Evolutionary conservation across 2,888 invertebrate genomes (phyloP), one percentile per base, ranked within the genome.

Genomic region (Phalangium opilio): DNA sequence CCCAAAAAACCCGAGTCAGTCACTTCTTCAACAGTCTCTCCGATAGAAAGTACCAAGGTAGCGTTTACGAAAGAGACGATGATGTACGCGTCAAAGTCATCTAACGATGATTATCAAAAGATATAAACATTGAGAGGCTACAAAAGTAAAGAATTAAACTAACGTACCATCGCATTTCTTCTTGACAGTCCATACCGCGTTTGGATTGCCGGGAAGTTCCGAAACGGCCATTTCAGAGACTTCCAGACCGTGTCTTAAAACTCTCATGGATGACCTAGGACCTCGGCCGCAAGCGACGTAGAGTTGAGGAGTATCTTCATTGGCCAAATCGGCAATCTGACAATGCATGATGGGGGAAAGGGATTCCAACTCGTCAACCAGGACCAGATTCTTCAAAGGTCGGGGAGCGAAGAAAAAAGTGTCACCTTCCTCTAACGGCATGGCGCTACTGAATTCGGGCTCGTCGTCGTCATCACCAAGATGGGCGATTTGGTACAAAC

Each of bases 21-120:
- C 19, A 98, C 98, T 80, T 99, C 98, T 70, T 99, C 98, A n/a
- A 99, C 98, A 12, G 96, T 98, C 70, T 98, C 98, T 58, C 98
- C 98, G 65, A 99, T 98, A 60, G 93, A 93, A 62, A 99, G 76
- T 55, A 98, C 98, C 63, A 99, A 77, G 14, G 98, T 99, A 59
- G 98, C 98, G 66, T 84, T 85, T 55, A 93, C 86, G 81, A 98
- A 98, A 44, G 98, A 98, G 61, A 98, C 98, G 67, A 98, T 91
- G 75, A 98, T 99, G 75, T 96, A 98, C 45, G 96, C 89, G 76
- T 98, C 98, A 74, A 75, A 95, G 67, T 87, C 86, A 75, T 96
- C 95, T 93, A 81, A 38, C 10, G 18, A 40, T 3, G n/a, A 14
- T 32, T 32, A 34, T 27, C n/a, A 34, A 3, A 46, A 18, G 39